phyloP scores from a whole-genome alignment of 2,113 vertebrate species.

The Ictidomys tridecemlineatus region DNA sequence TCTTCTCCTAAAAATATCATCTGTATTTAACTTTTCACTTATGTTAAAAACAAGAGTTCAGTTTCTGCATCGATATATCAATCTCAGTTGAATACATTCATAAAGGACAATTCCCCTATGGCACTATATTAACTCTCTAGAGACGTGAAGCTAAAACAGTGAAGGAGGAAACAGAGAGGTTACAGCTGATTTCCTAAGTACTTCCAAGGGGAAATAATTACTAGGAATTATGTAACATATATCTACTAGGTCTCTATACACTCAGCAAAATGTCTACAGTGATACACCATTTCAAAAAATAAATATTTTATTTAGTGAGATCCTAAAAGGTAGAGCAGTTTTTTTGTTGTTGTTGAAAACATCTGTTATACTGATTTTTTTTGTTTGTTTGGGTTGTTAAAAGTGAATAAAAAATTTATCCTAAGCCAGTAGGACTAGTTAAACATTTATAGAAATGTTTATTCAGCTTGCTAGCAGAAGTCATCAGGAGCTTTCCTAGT shows the following conservation, averaged over 20 bases:
- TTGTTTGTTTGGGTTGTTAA: neutral
- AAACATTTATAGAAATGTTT: slow-evolving; percentile 59
- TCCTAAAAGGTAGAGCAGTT: neutral
- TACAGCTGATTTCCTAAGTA: neutral
- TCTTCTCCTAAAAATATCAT: neutral
- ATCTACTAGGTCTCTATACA: neutral
- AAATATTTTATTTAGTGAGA: neutral
- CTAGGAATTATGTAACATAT: neutral
- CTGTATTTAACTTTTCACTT: neutral
- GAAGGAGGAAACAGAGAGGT: neutral
- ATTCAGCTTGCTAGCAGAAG: neutral
- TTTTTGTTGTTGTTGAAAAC: neutral
- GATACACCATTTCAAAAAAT: neutral
- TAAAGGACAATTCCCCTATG: neutral
- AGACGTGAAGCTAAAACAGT: neutral
- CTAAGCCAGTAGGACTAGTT: neutral
- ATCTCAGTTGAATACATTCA: neutral
- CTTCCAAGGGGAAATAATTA: neutral
- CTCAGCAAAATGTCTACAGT: neutral
- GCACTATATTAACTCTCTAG: neutral
- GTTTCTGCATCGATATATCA: neutral
- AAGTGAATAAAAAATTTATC: slow-evolving; percentile 43
- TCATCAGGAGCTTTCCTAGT: neutral
- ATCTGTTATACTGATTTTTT: neutral
- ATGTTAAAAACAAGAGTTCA: neutral